Conservation (phyloP, 2,113 vertebrate genomes). For the Erinaceus europaeus region DNA sequence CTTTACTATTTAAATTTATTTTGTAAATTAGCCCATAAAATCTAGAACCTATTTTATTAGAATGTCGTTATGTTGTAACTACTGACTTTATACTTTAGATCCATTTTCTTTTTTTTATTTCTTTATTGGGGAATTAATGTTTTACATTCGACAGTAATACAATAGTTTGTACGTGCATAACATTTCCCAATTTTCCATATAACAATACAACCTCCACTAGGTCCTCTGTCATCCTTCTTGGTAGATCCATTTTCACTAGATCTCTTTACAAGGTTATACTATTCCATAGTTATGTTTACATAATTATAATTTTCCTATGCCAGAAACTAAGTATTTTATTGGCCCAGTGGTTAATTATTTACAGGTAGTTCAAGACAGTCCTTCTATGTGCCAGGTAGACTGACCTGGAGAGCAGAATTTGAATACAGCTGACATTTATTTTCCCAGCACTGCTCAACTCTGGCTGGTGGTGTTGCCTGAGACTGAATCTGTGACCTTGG, state of each 20-base stretch:
- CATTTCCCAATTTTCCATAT: no score
- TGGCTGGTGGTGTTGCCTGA: no score
- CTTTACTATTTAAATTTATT: no score
- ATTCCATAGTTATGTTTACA: background rate
- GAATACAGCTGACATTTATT: slow-evolving; percentile 3
- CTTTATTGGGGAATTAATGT: no score
- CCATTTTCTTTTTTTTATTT: no score
- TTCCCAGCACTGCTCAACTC: no score
- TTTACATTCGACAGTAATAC: no score
- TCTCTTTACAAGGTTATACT: background rate
- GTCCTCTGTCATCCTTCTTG: no score
- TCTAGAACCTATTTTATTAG: slow-evolving; percentile 28
- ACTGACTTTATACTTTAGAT: slow-evolving; percentile 17
- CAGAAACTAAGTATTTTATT: background rate
- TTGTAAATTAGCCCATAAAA: slow-evolving; percentile 27
- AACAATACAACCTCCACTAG: no score
- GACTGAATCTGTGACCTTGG: no score
- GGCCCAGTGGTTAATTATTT: background rate
- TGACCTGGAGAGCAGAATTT: slow-evolving; percentile 8
- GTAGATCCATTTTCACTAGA: background rate
- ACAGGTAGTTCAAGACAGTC: background rate
- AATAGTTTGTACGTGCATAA: no score
- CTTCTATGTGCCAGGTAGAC: background rate
- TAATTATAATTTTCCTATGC: slow-evolving; percentile 8
- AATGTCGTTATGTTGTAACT: background rate